A percentile compares a stretch with the other conserved stretches of the same genome.
These are phyloP conservation scores for Lytechinus pictus DNA, from an alignment of 35 echinoderm and acorn worm species.

Conservation along the genomic window DNA sequence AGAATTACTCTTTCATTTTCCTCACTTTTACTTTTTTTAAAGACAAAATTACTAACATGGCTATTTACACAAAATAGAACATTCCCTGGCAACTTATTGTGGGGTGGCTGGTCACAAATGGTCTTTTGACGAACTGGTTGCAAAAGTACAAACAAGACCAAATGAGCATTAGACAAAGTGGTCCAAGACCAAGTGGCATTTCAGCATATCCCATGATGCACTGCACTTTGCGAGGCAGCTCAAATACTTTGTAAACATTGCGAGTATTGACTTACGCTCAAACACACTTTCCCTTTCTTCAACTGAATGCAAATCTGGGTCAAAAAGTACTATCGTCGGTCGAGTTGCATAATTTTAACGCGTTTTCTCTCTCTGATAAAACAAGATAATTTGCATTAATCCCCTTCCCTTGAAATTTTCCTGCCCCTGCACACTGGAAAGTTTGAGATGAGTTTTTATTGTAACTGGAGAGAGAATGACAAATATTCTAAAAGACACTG, in stretches of 20 bases:
- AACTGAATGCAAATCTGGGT: neutral
- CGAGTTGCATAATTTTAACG: neutral
- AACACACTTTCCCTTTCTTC: neutral
- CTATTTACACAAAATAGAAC: too few relatives aligned
- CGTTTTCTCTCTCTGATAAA: neutral
- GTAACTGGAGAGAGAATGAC: too few relatives aligned
- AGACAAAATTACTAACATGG: too few relatives aligned
- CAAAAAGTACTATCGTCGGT: neutral
- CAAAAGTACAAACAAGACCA: too few relatives aligned
- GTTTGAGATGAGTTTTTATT: neutral
- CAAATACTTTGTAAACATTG: constrained; percentile 2
- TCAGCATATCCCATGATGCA: neutral
- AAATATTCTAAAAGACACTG: too few relatives aligned
- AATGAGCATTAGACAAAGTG: too few relatives aligned
- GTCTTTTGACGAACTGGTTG: too few relatives aligned
- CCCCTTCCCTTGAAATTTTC: neutral
- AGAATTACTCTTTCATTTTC: too few relatives aligned
- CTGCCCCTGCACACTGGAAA: neutral
- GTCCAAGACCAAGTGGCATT: too few relatives aligned
- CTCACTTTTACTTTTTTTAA: too few relatives aligned
- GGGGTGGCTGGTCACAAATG: too few relatives aligned
- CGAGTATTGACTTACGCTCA: neutral
- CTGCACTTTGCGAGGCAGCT: neutral
- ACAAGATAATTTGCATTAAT: constrained; percentile 2
- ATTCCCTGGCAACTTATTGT: too few relatives aligned